Evolutionary conservation across 1,140 invertebrate genomes (phyloP), one percentile per base, ranked within the genome.

Genomic region (Zaprionus inermis): DNA sequence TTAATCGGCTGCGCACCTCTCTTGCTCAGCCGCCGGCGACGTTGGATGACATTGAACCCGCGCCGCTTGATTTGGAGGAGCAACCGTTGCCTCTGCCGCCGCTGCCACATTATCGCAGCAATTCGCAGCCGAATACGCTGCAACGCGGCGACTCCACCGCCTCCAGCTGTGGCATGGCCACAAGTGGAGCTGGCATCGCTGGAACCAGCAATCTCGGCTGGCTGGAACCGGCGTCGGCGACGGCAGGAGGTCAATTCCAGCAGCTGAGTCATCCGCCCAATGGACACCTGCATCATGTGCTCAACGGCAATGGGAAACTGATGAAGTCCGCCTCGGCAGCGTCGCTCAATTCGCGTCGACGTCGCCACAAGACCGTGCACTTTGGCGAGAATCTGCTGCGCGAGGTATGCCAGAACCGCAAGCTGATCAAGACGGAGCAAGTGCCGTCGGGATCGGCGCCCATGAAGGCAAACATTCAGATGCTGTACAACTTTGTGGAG

Each of bases 401-500:
- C 86, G 95, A 95, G 84, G 95, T 95, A 54, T 95, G 95, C 91
- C 94, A 95, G 61, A 95, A 95, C 86, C 73, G 92, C 63, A 86
- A 93, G 78, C 78, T 92, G 73, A 89, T 93, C 81, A 79, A 93
- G 74, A 83, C 90, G 41, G 82, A 90, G 70, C 81, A 92, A 76
- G 89, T 92, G 89, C 82, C 91, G 44, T 92, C 91, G 72, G 91
- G 91, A 22, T 92, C 91, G 32, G 85, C 86, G 41, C 91, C 91
- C 34, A 93, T 93, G 92, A 94, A 95, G 81, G 94, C 95, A n/a
- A 96, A 96, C 90, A 95, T 96, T n/a, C 95, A 96, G 89, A 95
- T 96, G 91, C 93, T 96, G 64, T 96, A 96, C 91, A 95, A 95
- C 88, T 96, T 96, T 81, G 96, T 96, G 56, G 95, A 96, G 90